Percentiles rank a stretch among this genome's conserved stretches.
Evolutionary conservation across 2,113 vertebrate genomes (phyloP).

Genomic region (Callorhinus ursinus): DNA sequence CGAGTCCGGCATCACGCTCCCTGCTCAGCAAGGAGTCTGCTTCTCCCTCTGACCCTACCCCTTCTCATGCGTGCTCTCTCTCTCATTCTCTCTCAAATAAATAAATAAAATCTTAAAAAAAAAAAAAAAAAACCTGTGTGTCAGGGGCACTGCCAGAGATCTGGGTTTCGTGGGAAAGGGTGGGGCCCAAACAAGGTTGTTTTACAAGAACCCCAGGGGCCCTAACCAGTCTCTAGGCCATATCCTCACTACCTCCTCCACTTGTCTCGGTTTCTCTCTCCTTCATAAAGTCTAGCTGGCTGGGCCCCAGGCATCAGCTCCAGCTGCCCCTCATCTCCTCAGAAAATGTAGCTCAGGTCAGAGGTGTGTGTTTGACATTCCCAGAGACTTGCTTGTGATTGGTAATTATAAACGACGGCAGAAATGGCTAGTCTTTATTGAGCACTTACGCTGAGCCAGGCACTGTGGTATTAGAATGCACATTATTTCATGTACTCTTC

Average conservation of each 20-base stretch:
- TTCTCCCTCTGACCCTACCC: no score
- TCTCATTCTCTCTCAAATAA: no score
- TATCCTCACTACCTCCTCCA: not conserved
- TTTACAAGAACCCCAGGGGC: not conserved
- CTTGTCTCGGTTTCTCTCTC: not conserved
- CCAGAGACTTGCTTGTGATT: not conserved
- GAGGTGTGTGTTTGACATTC: not conserved
- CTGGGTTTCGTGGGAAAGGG: not conserved
- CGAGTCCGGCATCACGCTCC: no score
- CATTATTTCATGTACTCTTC: not conserved
- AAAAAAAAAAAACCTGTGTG: not conserved
- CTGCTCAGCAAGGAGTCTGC: no score
- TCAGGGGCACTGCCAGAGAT: not conserved
- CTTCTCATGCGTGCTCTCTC: no score
- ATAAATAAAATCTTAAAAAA: no score
- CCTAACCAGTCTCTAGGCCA: not conserved
- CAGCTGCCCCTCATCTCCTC: not conserved
- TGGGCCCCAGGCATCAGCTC: not conserved
- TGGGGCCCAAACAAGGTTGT: not conserved
- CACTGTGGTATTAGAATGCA: not conserved
- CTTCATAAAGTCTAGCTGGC: not conserved
- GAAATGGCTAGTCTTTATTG: not conserved
- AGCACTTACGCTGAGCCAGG: not conserved
- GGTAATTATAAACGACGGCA: slow-evolving; percentile 19
- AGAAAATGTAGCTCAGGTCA: not conserved